Evolutionary conservation across 2,113 vertebrate species (phyloP).

Genomic region (Burhinus bistriatus): DNA sequence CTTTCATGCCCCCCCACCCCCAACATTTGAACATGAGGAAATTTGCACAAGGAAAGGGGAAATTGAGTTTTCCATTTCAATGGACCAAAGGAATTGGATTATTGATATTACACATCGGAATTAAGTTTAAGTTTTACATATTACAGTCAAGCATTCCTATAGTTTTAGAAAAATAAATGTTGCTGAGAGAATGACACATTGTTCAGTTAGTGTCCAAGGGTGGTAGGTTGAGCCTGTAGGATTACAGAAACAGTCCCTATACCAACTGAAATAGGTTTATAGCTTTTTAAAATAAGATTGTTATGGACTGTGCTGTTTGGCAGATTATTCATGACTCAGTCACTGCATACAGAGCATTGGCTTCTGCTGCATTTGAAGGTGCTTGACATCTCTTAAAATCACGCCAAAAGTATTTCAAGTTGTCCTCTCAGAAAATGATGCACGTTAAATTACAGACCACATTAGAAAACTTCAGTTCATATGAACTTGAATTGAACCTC

Average conservation of each 20-base stretch:
- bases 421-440: background rate
- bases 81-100: background rate
- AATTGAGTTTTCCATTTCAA: background rate
- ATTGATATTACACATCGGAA: background rate
- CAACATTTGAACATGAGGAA: background rate
- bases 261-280: background rate
- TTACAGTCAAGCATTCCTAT: background rate
- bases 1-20: background rate
- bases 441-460: background rate
- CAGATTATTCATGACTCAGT: background rate
- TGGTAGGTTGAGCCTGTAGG: background rate
- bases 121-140: background rate
- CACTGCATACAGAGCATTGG: background rate
- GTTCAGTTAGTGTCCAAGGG: background rate
- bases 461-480: background rate
- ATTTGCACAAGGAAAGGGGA: background rate
- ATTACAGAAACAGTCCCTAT: background rate
- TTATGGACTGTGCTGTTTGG: background rate
- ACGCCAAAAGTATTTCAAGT: background rate
- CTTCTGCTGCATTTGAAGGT: background rate
- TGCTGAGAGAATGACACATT: background rate
- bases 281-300: background rate
- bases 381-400: background rate
- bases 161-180: background rate
- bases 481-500: constrained; percentile 48